phyloP scores from a whole-genome alignment of 1,140 invertebrate genomes.

The Zaprionus davidi region DNA sequence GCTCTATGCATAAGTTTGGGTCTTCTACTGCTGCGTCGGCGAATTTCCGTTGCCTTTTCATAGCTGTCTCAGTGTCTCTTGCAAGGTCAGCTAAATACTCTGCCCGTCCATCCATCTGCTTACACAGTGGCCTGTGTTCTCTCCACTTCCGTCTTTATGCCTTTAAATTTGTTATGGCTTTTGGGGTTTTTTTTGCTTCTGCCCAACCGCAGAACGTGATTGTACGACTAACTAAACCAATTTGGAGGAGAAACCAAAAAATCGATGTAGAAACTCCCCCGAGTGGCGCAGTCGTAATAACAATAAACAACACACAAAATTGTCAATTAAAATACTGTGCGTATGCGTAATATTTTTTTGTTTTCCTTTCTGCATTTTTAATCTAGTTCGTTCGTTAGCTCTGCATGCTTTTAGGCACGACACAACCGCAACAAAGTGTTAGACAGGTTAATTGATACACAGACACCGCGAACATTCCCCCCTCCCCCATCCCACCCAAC shows the following conservation, averaged over 20 bases:
- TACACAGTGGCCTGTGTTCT: constrained; percentile 1
- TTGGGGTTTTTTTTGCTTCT: not conserved
- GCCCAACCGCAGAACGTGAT: constrained; percentile 65
- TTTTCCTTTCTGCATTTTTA: constrained; percentile 27
- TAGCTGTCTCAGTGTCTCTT: constrained; percentile 53
- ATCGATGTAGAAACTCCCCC: not conserved
- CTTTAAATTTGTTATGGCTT: constrained; percentile 19
- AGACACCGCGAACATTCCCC: constrained; percentile 52
- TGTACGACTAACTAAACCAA: constrained; percentile 66
- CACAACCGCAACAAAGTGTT: constrained; percentile 74
- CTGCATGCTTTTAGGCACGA: constrained; percentile 17
- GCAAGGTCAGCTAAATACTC: constrained; percentile 57
- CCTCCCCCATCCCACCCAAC: not conserved
- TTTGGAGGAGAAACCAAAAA: constrained; percentile 36
- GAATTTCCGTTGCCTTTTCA: constrained; percentile 51
- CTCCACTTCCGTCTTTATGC: constrained; percentile 9
- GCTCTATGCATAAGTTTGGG: constrained; percentile 42
- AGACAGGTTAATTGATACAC: constrained; percentile 73
- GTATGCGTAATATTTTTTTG: constrained; percentile 47
- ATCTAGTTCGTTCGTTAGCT: constrained; percentile 11
- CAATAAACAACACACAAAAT: constrained; percentile 37
- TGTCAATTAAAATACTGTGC: constrained; percentile 62
- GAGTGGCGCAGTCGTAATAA: constrained; percentile 32
- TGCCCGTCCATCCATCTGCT: constrained; percentile 15
- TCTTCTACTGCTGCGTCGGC: constrained; percentile 55